A percentile compares a stretch with the other conserved stretches of the same genome.
Conservation (phyloP, 2,797 vertebrate genomes). For the Schizopygopsis pylzovi region DNA sequence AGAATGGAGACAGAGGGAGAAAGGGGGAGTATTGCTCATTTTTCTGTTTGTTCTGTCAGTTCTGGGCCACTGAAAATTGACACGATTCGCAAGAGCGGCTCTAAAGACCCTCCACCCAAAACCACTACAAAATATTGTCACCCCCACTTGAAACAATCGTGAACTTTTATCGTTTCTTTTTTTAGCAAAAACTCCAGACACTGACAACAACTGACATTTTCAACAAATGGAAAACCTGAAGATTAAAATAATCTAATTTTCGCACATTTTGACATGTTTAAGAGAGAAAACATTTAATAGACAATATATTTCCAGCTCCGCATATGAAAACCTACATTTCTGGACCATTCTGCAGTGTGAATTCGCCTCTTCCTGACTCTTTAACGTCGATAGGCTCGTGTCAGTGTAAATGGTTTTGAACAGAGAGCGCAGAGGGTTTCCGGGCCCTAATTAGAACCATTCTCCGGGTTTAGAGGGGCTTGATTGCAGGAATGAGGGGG, state of each 20-base stretch:
- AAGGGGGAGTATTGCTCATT: constrained; percentile 78
- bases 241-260: neutral
- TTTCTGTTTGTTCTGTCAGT: constrained; percentile 84
- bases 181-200: neutral
- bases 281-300: too few species aligned
- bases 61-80: constrained; percentile 86
- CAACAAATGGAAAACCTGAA: neutral
- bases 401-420: constrained; percentile 83
- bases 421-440: constrained; percentile 84
- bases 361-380: neutral
- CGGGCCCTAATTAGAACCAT: constrained; percentile 85
- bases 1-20: neutral
- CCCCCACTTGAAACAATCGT: neutral
- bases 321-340: neutral
- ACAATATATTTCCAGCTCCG: neutral
- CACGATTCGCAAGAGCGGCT: constrained; percentile 79
- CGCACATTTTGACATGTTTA: too few species aligned
- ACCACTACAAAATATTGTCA: neutral
- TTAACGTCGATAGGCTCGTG: constrained; percentile 52
- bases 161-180: neutral
- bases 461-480: constrained; percentile 76
- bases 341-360: neutral
- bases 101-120: constrained; percentile 5
- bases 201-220: neutral
- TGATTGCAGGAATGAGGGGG: constrained; percentile 78